Percentiles rank a stretch among this genome's conserved stretches.
Conservation (phyloP, 2,113 vertebrate genomes). For the Electrona antarctica region DNA sequence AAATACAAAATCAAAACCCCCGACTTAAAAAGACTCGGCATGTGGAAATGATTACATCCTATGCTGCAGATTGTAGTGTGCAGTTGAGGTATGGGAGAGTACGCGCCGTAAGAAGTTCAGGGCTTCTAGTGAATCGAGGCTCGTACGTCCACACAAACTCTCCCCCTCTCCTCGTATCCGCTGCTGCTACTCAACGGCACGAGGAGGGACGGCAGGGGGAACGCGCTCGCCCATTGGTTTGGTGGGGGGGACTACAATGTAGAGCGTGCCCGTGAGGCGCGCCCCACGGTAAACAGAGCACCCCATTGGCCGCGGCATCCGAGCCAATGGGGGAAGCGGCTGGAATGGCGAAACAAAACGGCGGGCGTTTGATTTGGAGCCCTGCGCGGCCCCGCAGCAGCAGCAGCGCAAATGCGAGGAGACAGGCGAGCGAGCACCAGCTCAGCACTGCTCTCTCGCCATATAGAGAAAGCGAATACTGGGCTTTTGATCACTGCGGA, state of each 20-base stretch:
- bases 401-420: slow-evolving; percentile 57
- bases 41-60: slow-evolving; percentile 85
- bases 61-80: slow-evolving; percentile 75
- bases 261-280: slow-evolving; percentile 91
- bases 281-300: slow-evolving; percentile 76
- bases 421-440: slow-evolving; percentile 50
- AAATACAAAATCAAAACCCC: slow-evolving; percentile 72
- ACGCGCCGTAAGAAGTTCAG: slow-evolving; percentile 76
- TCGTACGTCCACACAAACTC: slow-evolving; percentile 84
- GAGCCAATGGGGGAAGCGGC: slow-evolving; percentile 73
- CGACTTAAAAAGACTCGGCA: slow-evolving; percentile 74
- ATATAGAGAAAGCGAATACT: slow-evolving; percentile 23
- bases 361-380: slow-evolving; percentile 78
- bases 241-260: slow-evolving; percentile 82
- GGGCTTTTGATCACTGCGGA: slow-evolving; percentile 52
- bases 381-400: slow-evolving; percentile 42
- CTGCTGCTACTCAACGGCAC: slow-evolving; percentile 78
- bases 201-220: slow-evolving; percentile 63
- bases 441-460: slow-evolving; percentile 28
- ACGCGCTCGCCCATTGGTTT: slow-evolving; percentile 79
- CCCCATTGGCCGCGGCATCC: slow-evolving; percentile 81
- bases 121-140: slow-evolving; percentile 84
- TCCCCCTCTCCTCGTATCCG: slow-evolving; percentile 82
- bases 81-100: slow-evolving; percentile 77
- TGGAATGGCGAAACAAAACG: slow-evolving; percentile 73